These are phyloP conservation scores for zebrafish (Danio rerio) DNA, from an alignment of 2,113 vertebrate species.

Conservation along the genomic window DNA sequence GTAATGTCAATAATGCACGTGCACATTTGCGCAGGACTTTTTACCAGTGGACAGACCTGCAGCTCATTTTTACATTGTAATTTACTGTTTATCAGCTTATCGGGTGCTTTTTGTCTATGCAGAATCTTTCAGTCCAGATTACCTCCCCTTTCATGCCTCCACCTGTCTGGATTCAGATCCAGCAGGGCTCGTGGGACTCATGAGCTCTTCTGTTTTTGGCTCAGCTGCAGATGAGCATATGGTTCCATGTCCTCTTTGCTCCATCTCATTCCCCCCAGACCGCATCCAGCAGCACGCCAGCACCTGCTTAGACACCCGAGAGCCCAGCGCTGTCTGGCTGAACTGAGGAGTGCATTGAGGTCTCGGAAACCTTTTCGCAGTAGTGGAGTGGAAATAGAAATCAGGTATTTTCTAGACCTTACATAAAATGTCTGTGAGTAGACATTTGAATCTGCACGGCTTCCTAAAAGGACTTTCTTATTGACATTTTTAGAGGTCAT, in stretches of 20 bases:
- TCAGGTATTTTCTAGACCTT: background rate
- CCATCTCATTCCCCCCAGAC: constrained; percentile 56
- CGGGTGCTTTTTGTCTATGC: background rate
- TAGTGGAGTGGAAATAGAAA: background rate
- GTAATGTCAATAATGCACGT: constrained; percentile 54
- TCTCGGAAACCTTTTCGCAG: background rate
- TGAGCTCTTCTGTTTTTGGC: constrained; percentile 48
- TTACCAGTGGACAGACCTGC: background rate
- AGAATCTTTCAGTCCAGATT: constrained; percentile 69
- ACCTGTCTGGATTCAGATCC: constrained; percentile 68
- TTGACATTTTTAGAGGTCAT: background rate
- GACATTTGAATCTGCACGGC: background rate
- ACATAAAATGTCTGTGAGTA: background rate
- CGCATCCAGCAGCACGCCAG: constrained; percentile 76
- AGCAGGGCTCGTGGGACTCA: background rate
- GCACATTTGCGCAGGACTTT: background rate
- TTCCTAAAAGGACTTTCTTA: background rate
- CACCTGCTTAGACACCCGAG: constrained; percentile 66
- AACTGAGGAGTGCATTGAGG: constrained; percentile 42
- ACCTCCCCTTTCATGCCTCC: constrained; percentile 70
- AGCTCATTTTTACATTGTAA: too few species aligned
- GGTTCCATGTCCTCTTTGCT: constrained; percentile 74
- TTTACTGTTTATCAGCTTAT: background rate
- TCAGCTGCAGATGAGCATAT: constrained; percentile 25
- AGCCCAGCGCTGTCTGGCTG: constrained; percentile 45